A percentile compares a stretch with the other conserved stretches of the same genome.
Evolutionary conservation across 1,140 invertebrate genomes (phyloP).

Genomic region (Diuraphis noxia): DNA sequence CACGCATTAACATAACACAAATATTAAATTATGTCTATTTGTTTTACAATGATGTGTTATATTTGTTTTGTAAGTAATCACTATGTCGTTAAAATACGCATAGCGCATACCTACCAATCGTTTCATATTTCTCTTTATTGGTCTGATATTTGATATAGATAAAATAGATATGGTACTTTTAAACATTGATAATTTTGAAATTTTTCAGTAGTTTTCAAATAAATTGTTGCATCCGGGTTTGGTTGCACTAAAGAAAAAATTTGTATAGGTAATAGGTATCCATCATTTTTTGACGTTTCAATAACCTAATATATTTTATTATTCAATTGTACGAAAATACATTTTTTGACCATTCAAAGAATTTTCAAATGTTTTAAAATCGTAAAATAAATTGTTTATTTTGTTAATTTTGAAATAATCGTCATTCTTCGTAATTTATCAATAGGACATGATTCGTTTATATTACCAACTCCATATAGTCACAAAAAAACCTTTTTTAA

Average conservation of each 20-base stretch:
- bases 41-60: background rate
- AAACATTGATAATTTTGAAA: background rate
- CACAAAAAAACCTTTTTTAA: background rate
- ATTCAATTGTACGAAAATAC: background rate
- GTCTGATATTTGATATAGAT: background rate
- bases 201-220: background rate
- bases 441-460: background rate
- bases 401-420: background rate
- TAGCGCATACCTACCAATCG: too few species aligned
- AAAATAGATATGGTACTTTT: background rate
- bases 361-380: background rate
- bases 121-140: background rate
- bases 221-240: background rate
- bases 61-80: background rate
- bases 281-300: background rate
- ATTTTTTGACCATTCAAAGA: background rate
- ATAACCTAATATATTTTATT: background rate
- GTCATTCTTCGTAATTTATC: background rate
- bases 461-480: background rate
- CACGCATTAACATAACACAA: background rate
- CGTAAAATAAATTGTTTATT: background rate
- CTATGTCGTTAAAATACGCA: background rate
- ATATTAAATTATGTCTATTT: conserved; percentile 5
- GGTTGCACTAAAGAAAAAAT: background rate
- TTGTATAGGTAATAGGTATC: background rate